phyloP scores from a whole-genome alignment of 2,797 vertebrate genomes.

The Microctenopoma stevenorrisi region DNA sequence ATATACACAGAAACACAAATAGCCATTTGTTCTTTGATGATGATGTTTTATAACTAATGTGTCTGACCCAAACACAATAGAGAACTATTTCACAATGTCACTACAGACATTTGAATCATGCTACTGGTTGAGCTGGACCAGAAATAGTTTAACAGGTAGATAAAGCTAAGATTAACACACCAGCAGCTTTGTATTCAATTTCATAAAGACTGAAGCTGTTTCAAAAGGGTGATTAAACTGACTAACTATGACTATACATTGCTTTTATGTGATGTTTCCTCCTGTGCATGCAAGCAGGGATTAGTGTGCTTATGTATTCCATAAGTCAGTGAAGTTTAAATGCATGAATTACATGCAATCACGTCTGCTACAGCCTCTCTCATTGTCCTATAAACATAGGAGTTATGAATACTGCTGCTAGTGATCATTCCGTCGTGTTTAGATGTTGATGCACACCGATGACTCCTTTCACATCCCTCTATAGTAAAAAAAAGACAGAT shows the following conservation, averaged over 20 bases:
- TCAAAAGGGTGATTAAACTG: no score
- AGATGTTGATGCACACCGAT: constrained; percentile 27
- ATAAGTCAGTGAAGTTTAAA: constrained; percentile 15
- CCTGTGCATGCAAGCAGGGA: background rate
- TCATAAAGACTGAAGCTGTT: no score
- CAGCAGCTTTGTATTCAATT: no score
- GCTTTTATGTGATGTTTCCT: no score
- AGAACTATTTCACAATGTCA: constrained; percentile 16
- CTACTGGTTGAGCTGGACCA: background rate
- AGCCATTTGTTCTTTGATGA: constrained; percentile 48
- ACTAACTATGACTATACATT: no score
- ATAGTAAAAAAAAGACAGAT: constrained; percentile 16
- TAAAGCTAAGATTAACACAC: background rate
- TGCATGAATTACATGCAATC: constrained; percentile 27
- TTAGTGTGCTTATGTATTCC: constrained; percentile 10
- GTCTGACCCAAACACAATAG: constrained; percentile 19
- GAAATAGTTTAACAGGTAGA: background rate
- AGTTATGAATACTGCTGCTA: constrained; percentile 32
- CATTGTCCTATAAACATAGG: constrained; percentile 37
- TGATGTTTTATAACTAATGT: constrained; percentile 34
- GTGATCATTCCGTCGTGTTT: constrained; percentile 32
- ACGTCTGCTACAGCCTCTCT: constrained; percentile 3
- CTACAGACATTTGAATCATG: constrained; percentile 13
- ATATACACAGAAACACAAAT: constrained; percentile 47
- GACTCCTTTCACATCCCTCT: constrained; percentile 19